A percentile compares a stretch with the other conserved stretches of the same genome.
Conservation (phyloP, 2,888 invertebrate genomes). For the Trichacis sp. region DNA sequence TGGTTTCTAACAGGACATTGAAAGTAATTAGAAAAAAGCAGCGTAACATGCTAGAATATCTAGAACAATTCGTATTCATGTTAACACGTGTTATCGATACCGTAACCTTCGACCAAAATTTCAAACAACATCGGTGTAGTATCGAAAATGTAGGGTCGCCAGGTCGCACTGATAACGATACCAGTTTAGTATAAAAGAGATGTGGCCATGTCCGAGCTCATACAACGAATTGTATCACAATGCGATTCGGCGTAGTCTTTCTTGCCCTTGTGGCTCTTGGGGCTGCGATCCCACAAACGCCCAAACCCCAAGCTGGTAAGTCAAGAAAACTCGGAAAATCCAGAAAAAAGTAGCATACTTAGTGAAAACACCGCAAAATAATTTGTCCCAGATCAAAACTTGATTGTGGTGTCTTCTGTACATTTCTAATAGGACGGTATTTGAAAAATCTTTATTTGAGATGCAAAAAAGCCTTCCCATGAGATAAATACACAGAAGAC, state of each 20-base stretch:
- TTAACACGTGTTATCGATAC: constrained; percentile 28
- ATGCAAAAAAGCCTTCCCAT: too few species aligned
- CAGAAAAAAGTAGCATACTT: too few species aligned
- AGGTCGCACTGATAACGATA: constrained; percentile 61
- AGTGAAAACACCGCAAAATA: too few species aligned
- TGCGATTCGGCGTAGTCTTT: constrained; percentile 61
- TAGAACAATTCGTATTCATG: not conserved
- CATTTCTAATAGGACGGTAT: too few species aligned
- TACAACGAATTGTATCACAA: constrained; percentile 58
- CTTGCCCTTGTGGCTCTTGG: constrained; percentile 62
- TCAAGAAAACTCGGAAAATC: too few species aligned
- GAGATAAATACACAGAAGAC: too few species aligned
- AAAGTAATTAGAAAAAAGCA: too few species aligned
- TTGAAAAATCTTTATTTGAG: too few species aligned
- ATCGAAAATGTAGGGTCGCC: constrained; percentile 48
- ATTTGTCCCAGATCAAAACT: too few species aligned
- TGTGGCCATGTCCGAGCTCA: constrained; percentile 44
- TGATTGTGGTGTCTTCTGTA: too few species aligned
- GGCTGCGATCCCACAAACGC: constrained; percentile 49
- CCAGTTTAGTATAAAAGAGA: constrained; percentile 61
- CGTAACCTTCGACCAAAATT: constrained; percentile 50
- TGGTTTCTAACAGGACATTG: too few species aligned
- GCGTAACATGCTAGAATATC: not conserved
- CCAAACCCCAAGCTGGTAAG: constrained; percentile 62
- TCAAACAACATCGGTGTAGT: constrained; percentile 36